phyloP scores from a whole-genome alignment of 2,888 invertebrate species.

The Antheraea yamamai region DNA sequence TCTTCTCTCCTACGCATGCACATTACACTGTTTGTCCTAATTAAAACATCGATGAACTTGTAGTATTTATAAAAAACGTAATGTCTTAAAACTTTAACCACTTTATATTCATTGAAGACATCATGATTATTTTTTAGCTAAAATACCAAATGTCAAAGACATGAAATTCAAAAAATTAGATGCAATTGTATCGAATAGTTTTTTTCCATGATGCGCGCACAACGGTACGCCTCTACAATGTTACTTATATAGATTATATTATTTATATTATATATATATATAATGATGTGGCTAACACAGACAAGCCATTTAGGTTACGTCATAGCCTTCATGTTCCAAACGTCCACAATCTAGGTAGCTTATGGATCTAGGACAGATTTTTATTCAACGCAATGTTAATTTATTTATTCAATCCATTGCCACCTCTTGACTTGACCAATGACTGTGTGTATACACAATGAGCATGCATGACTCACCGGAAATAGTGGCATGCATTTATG shows the following conservation, averaged over 20 bases:
- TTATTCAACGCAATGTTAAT: constrained; percentile 7
- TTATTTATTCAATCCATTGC: constrained; percentile 34
- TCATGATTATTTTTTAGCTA: too few species aligned
- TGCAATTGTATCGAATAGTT: too few species aligned
- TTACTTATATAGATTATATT: neutral
- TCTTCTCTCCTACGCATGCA: too few species aligned
- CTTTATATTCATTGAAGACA: too few species aligned
- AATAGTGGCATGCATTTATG: constrained; percentile 42
- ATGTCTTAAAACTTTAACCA: too few species aligned
- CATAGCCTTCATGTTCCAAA: neutral
- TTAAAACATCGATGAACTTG: too few species aligned
- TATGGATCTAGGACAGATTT: neutral
- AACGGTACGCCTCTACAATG: too few species aligned
- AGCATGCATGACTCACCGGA: constrained; percentile 58
- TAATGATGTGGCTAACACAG: too few species aligned
- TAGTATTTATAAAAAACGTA: too few species aligned
- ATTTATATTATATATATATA: too few species aligned
- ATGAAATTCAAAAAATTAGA: neutral
- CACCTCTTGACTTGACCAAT: constrained; percentile 39
- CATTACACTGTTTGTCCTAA: too few species aligned
- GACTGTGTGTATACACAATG: constrained; percentile 40
- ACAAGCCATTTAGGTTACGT: neutral
- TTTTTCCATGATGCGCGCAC: too few species aligned
- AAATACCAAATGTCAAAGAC: neutral
- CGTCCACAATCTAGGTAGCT: constrained; percentile 4